These are phyloP conservation scores for Pachymerium ferrugineum DNA, from an alignment of 2,888 invertebrate genomes.

Conservation along the genomic window DNA sequence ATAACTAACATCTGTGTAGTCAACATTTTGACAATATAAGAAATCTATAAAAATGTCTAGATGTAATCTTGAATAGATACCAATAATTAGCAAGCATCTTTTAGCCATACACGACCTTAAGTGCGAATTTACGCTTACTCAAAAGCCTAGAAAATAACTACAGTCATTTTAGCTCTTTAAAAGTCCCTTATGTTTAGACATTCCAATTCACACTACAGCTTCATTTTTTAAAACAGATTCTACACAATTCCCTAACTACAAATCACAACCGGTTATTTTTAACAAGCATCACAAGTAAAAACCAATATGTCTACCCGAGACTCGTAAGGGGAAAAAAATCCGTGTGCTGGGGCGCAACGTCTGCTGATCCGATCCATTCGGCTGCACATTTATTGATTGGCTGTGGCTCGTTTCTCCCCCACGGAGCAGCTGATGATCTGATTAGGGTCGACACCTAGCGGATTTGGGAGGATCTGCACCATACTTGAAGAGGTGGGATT, in stretches of 20 bases:
- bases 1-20: too few species aligned
- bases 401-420: constrained; percentile 21
- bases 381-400: constrained; percentile 21
- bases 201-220: too few species aligned
- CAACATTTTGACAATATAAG: too few species aligned
- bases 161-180: too few species aligned
- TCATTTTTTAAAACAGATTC: too few species aligned
- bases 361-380: constrained; percentile 15
- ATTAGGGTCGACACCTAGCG: constrained; percentile 21
- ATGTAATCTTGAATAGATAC: too few species aligned
- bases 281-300: not conserved
- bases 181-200: too few species aligned
- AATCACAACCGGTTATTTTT: not conserved
- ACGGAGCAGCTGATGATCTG: constrained; percentile 18
- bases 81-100: too few species aligned
- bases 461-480: constrained; percentile 15
- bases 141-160: too few species aligned
- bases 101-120: too few species aligned
- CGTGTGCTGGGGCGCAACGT: constrained; percentile 1
- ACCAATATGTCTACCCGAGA: constrained; percentile 7
- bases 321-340: not conserved
- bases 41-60: too few species aligned
- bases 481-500: constrained; percentile 9
- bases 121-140: too few species aligned
- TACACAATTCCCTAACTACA: not conserved